These are phyloP conservation scores for Cremastinae sp. DNA, from an alignment of 2,888 invertebrate species.

Conservation along the genomic window DNA sequence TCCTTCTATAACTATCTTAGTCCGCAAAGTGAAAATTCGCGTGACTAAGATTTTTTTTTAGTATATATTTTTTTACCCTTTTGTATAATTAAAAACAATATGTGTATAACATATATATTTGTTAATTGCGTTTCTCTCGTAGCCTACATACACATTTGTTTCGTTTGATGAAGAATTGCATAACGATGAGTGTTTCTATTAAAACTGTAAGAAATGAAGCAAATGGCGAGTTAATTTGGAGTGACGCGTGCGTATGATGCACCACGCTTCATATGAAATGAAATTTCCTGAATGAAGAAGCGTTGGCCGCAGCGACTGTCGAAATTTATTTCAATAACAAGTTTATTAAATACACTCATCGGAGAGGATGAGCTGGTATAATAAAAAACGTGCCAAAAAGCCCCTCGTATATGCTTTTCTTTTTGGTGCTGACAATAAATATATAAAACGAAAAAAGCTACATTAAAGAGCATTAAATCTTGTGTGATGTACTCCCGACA, in stretches of 20 bases:
- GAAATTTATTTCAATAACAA: slow-evolving; percentile 52
- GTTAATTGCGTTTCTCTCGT: too few relatives aligned
- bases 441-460: too few relatives aligned
- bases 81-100: too few relatives aligned
- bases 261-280: slow-evolving; percentile 56
- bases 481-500: slow-evolving; percentile 37
- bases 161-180: too few relatives aligned
- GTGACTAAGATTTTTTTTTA: too few relatives aligned
- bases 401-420: background rate
- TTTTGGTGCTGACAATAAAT: background rate
- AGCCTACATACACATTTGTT: background rate
- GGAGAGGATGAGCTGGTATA: background rate
- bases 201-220: background rate
- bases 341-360: slow-evolving; percentile 35
- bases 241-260: slow-evolving; percentile 12
- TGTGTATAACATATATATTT: too few relatives aligned
- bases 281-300: slow-evolving; percentile 57
- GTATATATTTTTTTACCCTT: too few relatives aligned
- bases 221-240: background rate
- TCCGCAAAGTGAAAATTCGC: too few relatives aligned
- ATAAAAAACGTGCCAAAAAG: slow-evolving; percentile 50
- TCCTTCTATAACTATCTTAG: too few relatives aligned
- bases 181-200: slow-evolving; percentile 1
- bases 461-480: slow-evolving; percentile 17
- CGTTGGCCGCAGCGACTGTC: slow-evolving; percentile 27